Percentiles rank a stretch among this genome's conserved stretches.
Conservation (phyloP, 2,113 vertebrate genomes). For the human region GRCh38 chr1:174472001-174472500, state of each 20-base stretch:
- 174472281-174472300: not conserved
- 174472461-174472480: not conserved
- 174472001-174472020: too few relatives aligned
- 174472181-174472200: not conserved
- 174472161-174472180: not conserved
- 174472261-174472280: not conserved
- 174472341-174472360: not conserved
- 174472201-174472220: not conserved
- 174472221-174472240: not conserved
- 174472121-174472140: not conserved
- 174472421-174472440: not conserved
- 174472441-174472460: not conserved
- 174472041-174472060: not conserved
- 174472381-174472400: not conserved
- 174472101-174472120: not conserved
- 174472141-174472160: not conserved
- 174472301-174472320: not conserved
- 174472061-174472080: not conserved
- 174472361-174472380: not conserved
- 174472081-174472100: not conserved
- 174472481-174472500: not conserved
- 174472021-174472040: not conserved
- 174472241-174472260: not conserved
- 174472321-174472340: not conserved
- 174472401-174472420: not conserved